Evolutionary conservation across 1,140 invertebrate genomes (phyloP).

Genomic region (Orussus abietinus): DNA sequence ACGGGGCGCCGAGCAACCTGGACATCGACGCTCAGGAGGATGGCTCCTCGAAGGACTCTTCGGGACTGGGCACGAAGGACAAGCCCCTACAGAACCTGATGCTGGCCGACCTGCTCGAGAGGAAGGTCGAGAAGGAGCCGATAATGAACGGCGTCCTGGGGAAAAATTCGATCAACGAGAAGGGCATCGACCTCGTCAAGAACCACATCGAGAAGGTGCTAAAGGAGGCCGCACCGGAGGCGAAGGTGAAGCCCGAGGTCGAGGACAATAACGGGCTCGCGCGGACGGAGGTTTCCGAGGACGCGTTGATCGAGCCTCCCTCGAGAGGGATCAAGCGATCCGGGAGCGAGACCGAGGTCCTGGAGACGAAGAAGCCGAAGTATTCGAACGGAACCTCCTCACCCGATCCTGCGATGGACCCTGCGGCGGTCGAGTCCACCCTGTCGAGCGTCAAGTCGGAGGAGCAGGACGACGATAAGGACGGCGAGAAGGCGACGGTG

Average conservation of each 20-base stretch:
- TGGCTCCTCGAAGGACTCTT: conserved; percentile 57
- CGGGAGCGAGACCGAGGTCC: conserved; percentile 41
- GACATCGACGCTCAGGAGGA: conserved; percentile 57
- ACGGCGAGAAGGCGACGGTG: conserved; percentile 53
- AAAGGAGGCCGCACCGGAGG: conserved; percentile 43
- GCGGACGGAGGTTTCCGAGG: conserved; percentile 40
- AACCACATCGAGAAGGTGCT: conserved; percentile 60
- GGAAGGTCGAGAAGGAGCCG: conserved; percentile 60
- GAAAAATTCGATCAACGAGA: conserved; percentile 61
- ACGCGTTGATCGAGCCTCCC: conserved; percentile 42
- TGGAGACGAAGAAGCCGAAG: conserved; percentile 52
- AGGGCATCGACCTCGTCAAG: conserved; percentile 60
- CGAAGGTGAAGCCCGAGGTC: conserved; percentile 32
- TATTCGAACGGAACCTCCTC: conserved; percentile 54
- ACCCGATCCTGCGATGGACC: conserved; percentile 43
- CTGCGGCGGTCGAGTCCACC: conserved; percentile 47
- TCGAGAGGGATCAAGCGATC: conserved; percentile 48
- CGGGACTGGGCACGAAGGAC: conserved; percentile 40
- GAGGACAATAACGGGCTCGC: conserved; percentile 25
- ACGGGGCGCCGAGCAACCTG: conserved; percentile 56
- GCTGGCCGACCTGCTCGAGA: conserved; percentile 66
- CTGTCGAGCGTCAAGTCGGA: conserved; percentile 48
- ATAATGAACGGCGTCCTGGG: conserved; percentile 59
- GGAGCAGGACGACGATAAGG: conserved; percentile 50
- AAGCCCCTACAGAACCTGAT: conserved; percentile 56